Conservation (phyloP, 2,888 invertebrate species). For the Hirtodrosophila confusa region DNA sequence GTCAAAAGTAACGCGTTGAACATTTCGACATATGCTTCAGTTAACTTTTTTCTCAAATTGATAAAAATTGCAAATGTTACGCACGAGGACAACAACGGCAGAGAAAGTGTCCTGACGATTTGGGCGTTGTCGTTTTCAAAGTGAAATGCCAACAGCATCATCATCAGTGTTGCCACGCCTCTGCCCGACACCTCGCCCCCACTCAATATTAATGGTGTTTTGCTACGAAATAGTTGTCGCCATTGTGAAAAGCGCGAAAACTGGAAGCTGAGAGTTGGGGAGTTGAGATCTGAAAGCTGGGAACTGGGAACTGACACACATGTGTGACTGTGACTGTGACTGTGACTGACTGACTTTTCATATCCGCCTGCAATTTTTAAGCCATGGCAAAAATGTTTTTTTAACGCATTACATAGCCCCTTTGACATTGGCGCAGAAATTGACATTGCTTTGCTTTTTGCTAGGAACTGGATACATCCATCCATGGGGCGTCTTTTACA, state of each 20-base stretch:
- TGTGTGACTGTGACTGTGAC: constrained; percentile 68
- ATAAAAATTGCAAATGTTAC: constrained; percentile 68
- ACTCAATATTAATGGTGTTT: constrained; percentile 81
- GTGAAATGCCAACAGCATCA: constrained; percentile 62
- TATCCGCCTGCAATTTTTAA: constrained; percentile 79
- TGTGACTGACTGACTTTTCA: constrained; percentile 61
- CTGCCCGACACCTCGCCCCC: constrained; percentile 9
- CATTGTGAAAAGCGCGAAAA: constrained; percentile 42
- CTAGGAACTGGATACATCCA: constrained; percentile 23
- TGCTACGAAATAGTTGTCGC: constrained; percentile 55
- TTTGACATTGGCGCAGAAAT: constrained; percentile 60
- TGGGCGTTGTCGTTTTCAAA: constrained; percentile 55
- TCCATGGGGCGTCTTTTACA: constrained; percentile 16
- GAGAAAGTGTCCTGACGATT: constrained; percentile 63
- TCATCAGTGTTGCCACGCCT: constrained; percentile 51
- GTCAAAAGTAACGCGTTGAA: constrained; percentile 56
- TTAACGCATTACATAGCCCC: constrained; percentile 11
- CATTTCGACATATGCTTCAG: constrained; percentile 68
- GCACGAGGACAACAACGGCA: constrained; percentile 29
- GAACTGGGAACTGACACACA: constrained; percentile 78
- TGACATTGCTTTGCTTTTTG: constrained; percentile 75
- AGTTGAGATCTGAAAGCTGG: constrained; percentile 12
- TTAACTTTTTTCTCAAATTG: constrained; percentile 68
- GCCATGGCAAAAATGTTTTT: constrained; percentile 46
- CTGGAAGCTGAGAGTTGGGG: constrained; percentile 7